Base-by-base conservation (phyloP, 2,888 invertebrate genomes). In the Thymelicus sylvestris region DNA sequence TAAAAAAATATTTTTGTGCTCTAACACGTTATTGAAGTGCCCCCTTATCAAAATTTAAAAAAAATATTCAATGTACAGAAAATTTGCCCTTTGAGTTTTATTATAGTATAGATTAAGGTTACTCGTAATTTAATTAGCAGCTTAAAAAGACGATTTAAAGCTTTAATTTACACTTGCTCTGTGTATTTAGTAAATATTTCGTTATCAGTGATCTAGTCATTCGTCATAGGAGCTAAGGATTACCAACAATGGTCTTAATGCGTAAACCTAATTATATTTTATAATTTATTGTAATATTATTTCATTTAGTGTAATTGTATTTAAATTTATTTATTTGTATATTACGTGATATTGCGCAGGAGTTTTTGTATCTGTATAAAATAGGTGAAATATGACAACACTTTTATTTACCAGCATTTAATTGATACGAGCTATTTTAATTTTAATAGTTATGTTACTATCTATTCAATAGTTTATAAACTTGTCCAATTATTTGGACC, bases 141-240 rank as follows among this genome's bases (percentile, higher is more conserved):
- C 50, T 52, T 52, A 6, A 65, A 65, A 65, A 65, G 65, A 65
- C 65, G 52, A 39, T 52, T 41, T 15, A 15, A 24, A 19, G 65
- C 65, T 65, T 65, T 65, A 65, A 65, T 41, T 65, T 65, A 52
- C n/a, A 12, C n/a, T 50, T 15, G 38, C 50, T 10, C 39, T 64
- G 39, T 38, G 39, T 41, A 24, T 65, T 48, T 48, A 50, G 13
- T 48, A 31, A 64, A 19, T 52, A 50, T 7, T 50, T 15, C 39
- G 64, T 64, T 39, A 39, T 39, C 47, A 64, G 50, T n/a, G 31
- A 15, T 64, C 69, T 70, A 70, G 69, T 70, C 69, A 65, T 50
- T 69, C 10, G 13, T 61, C n/a, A n/a, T 57, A 66, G 66, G 55
- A 55, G 55, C 12, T 59, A 39, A 6, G 7, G 6, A 44, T n/a